A percentile compares a stretch with the other conserved stretches of the same genome.
Conservation (phyloP, 2,113 vertebrate genomes). For the Montifringilla adamsi region DNA sequence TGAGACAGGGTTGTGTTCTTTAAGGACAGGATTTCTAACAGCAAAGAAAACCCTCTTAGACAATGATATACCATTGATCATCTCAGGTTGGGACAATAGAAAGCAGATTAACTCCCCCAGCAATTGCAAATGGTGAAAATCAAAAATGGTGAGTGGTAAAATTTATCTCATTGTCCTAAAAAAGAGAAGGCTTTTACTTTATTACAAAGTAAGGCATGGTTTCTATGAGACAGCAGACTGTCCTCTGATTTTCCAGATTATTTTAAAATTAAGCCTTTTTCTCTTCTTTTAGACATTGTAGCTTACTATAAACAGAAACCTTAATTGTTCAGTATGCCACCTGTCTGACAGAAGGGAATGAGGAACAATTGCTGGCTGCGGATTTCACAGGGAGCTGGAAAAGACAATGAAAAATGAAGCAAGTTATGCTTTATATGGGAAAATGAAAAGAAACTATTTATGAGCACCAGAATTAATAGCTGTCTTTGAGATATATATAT, state of each 20-base stretch:
- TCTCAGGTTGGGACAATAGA: neutral
- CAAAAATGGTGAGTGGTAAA: neutral
- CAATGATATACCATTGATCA: neutral
- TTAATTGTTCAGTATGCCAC: neutral
- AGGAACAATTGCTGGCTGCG: neutral
- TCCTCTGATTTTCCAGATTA: neutral
- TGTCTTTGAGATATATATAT: neutral
- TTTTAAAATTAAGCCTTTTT: neutral
- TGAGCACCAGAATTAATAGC: neutral
- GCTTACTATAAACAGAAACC: neutral
- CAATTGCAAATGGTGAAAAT: neutral
- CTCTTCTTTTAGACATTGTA: neutral
- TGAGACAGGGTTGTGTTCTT: neutral
- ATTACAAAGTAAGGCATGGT: neutral
- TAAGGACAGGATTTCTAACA: neutral
- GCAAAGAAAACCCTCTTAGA: neutral
- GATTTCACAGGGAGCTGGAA: neutral
- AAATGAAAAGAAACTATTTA: conserved; percentile 1
- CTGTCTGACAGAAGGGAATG: neutral
- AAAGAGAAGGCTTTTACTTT: neutral
- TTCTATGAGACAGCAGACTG: neutral
- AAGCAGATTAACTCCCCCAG: neutral
- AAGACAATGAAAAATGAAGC: neutral
- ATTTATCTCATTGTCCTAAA: neutral
- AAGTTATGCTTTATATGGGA: neutral